Percentiles rank a stretch among this genome's conserved stretches.
Evolutionary conservation across 2,113 vertebrate genomes (phyloP).

Genomic region (Salvelinus alpinus): DNA sequence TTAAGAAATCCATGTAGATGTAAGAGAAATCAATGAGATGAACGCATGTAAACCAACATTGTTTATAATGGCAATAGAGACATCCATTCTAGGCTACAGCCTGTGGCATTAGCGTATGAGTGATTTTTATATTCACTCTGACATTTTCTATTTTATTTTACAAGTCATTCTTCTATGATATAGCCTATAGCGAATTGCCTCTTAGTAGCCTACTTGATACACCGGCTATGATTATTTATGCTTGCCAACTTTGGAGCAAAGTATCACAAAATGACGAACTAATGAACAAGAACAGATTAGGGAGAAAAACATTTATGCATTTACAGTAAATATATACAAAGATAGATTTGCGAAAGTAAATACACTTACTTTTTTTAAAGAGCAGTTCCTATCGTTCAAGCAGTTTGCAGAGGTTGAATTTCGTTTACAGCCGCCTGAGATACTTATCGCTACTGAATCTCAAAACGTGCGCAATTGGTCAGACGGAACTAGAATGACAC

Average conservation of each 20-base stretch:
- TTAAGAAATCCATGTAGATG: not conserved
- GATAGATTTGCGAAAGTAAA: not conserved
- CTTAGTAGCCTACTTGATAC: too few species aligned
- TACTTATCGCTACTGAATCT: not conserved
- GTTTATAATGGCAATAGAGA: not conserved
- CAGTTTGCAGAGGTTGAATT: not conserved
- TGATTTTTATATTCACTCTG: not conserved
- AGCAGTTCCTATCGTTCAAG: not conserved
- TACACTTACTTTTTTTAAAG: not conserved
- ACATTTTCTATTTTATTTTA: too few species aligned
- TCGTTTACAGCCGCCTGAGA: too few species aligned
- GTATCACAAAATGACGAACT: not conserved
- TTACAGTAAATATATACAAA: too few species aligned
- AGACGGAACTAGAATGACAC: constrained; percentile 28
- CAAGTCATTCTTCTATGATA: too few species aligned
- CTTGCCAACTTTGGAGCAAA: not conserved
- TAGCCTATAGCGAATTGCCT: too few species aligned
- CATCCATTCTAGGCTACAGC: not conserved
- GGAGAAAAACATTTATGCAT: too few species aligned
- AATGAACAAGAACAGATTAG: not conserved
- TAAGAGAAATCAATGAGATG: not conserved
- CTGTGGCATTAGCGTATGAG: not conserved
- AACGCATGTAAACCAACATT: not conserved
- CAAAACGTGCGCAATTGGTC: constrained; percentile 31
- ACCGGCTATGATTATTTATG: not conserved